Evolutionary conservation across 2,888 invertebrate genomes (phyloP), one percentile per base, ranked within the genome.

Genomic region (Ophion obscuratus): DNA sequence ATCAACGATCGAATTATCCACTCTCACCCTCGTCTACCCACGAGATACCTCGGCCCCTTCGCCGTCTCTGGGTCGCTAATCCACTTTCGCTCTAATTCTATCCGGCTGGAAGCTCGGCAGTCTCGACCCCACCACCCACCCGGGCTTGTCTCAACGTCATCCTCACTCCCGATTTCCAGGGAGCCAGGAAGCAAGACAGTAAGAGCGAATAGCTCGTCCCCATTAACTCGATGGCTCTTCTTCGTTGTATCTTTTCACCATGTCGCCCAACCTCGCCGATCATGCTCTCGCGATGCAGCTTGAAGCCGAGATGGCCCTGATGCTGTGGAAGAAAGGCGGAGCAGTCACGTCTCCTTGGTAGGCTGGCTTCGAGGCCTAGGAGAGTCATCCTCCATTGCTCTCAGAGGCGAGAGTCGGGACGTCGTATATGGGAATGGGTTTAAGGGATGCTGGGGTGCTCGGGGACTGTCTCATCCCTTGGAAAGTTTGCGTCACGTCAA

Each of bases 1-100:
- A 86, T 86, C 86, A 86, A 81, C 86, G 86, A 86, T 86, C 86
- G 84, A 86, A 86, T 86, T 86, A 86, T 86, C 83, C 78, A 84
- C 86, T 86, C 78, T 81, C 78, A 78, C 78, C 78, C 78, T 71
- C 75, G 81, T 78, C 84, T 75, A 59, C 75, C 53, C 47, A 40
- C 31, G 70, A 20, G 40, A n/a, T 68, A 70, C 44, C 53, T 59
- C 53, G 47, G 24, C 64, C 78, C 77, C 68, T 31, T 36, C 53
- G 36, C 17, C 83, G 68, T 74, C 87, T 74, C 87, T 78, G 70
- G 83, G 75, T 82, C 84, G 86, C 87, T 88, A 89, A 89, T 88
- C 89, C 88, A 89, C 87, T 89, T 89, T 86, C 82, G 76, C 70
- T 84, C 87, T 89, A 89, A 89, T 88, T 89, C 87, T 86, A 88